Percentiles rank a stretch among this genome's conserved stretches.
Conservation (phyloP, 2,797 vertebrate species). For the Etheostoma perlongum region DNA sequence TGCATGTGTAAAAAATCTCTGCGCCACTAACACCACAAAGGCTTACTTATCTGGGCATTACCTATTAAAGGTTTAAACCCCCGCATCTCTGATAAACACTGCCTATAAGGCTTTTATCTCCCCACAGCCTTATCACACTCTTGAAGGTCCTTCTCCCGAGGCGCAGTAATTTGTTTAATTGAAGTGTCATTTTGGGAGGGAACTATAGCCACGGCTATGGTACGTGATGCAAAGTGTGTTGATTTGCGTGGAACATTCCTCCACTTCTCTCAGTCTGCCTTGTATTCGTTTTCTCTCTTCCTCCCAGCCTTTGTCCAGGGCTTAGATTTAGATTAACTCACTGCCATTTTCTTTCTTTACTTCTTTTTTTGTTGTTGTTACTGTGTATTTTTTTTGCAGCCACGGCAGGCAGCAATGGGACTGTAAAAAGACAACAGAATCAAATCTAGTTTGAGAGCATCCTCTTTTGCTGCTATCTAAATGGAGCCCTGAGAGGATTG, state of each 20-base stretch:
- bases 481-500: conserved; percentile 85
- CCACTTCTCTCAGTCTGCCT: conserved; percentile 23
- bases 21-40: conserved; percentile 86
- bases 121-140: conserved; percentile 82
- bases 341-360: conserved; percentile 41
- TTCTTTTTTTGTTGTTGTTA: not conserved
- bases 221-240: conserved; percentile 74
- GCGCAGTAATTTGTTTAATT: conserved; percentile 89
- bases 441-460: conserved; percentile 75
- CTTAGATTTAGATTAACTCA: conserved; percentile 84
- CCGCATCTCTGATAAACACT: conserved; percentile 86
- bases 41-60: conserved; percentile 89
- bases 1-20: conserved; percentile 82
- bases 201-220: conserved; percentile 79
- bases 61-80: conserved; percentile 90
- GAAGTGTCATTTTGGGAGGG: conserved; percentile 88
- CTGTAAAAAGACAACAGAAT: conserved; percentile 73
- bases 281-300: conserved; percentile 34
- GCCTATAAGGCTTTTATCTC: conserved; percentile 87
- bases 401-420: conserved; percentile 56
- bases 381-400: conserved; percentile 42
- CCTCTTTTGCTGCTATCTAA: conserved; percentile 76
- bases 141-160: conserved; percentile 85
- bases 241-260: conserved; percentile 36
- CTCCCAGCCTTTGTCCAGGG: conserved; percentile 62